Percentiles rank a stretch among this genome's conserved stretches.
Evolutionary conservation across 2,797 vertebrate species (phyloP).

Genomic region (Onychomys leucogaster): DNA sequence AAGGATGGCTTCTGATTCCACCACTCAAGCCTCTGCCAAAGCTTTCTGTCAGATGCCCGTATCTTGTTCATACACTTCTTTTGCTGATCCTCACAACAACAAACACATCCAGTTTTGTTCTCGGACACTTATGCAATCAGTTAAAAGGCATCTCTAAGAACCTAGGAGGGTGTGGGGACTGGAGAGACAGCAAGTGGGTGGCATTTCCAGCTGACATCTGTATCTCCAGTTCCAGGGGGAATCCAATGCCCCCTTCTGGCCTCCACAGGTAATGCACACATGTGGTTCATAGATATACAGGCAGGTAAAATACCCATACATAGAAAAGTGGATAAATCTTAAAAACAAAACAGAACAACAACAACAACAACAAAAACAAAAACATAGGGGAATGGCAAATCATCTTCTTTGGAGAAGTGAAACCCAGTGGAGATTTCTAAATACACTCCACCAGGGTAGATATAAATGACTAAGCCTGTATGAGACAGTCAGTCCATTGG

Average conservation of each 20-base stretch:
- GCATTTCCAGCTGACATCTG: background rate
- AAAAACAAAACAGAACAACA: background rate
- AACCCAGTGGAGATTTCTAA: constrained; percentile 93
- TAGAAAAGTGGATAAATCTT: background rate
- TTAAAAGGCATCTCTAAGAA: background rate
- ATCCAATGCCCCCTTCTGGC: background rate
- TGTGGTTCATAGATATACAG: background rate
- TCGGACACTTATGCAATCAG: constrained; percentile 73
- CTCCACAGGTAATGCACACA: background rate
- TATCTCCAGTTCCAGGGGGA: background rate
- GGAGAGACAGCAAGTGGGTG: background rate
- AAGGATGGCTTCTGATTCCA: constrained; percentile 92
- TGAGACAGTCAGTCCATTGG: constrained; percentile 94
- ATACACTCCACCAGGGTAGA: constrained; percentile 93
- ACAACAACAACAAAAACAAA: background rate
- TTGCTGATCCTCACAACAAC: constrained; percentile 96
- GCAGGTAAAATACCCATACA: background rate
- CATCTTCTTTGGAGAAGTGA: constrained; percentile 93
- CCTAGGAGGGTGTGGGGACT: constrained; percentile 9
- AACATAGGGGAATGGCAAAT: constrained; percentile 93
- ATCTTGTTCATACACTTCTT: constrained; percentile 94
- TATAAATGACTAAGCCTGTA: constrained; percentile 92
- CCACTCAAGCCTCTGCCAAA: constrained; percentile 94
- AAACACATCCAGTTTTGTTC: constrained; percentile 94
- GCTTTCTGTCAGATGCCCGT: constrained; percentile 91